A percentile compares a stretch with the other conserved stretches of the same genome.
Evolutionary conservation across 2,797 vertebrate species (phyloP).

Genomic region (Sebastiscus tertius): DNA sequence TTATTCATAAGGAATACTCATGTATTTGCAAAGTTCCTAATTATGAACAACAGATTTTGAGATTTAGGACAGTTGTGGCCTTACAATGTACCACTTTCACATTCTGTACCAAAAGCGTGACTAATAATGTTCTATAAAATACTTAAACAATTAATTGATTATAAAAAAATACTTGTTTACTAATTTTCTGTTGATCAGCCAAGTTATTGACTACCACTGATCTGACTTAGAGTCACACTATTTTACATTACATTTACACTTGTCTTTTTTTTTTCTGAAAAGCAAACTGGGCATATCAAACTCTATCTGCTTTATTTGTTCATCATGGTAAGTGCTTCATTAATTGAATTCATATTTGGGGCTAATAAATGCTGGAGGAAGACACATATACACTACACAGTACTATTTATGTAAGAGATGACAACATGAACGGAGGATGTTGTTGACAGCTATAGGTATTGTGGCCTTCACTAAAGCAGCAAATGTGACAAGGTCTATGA

Average conservation of each 20-base stretch:
- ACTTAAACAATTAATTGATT: not conserved
- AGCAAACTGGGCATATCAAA: not conserved
- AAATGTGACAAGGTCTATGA: not conserved
- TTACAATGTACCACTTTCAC: not conserved
- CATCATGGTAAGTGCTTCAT: not conserved
- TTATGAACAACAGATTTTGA: not conserved
- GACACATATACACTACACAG: not conserved
- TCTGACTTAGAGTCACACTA: not conserved
- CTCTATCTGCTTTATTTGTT: not conserved
- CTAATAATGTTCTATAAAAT: not conserved
- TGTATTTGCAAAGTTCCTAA: not conserved
- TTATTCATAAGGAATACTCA: not conserved
- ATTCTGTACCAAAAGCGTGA: not conserved
- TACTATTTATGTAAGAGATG: not conserved
- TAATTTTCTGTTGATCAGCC: not conserved
- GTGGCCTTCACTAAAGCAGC: not conserved
- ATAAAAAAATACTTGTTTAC: not conserved
- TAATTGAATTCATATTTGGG: constrained; percentile 4
- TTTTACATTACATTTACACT: not conserved
- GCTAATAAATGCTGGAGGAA: not conserved
- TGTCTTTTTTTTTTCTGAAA: not conserved
- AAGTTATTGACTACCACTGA: not conserved
- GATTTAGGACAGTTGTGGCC: not conserved
- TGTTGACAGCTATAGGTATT: not conserved
- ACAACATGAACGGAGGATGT: not conserved